These are phyloP conservation scores for Orientallactaga bullata DNA, from an alignment of 2,113 vertebrate species.

Conservation along the genomic window DNA sequence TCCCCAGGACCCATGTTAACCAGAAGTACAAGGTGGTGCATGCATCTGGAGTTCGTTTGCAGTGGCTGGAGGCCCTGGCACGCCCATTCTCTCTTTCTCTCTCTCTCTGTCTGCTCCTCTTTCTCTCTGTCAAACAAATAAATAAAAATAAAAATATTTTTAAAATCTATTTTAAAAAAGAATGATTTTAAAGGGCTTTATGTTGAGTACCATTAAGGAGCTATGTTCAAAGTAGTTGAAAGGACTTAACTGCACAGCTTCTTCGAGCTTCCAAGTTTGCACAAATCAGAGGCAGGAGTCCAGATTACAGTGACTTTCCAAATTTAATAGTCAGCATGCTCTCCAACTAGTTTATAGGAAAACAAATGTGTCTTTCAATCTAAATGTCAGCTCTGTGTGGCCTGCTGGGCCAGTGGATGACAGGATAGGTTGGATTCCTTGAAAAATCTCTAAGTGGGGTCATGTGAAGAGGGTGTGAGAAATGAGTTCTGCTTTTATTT, in stretches of 20 bases:
- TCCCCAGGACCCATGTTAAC: no score
- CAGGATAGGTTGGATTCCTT: neutral
- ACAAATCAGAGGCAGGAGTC: neutral
- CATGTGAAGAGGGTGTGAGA: neutral
- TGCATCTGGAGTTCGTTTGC: no score
- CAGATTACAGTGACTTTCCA: neutral
- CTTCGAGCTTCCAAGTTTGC: neutral
- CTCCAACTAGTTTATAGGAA: neutral
- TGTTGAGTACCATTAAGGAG: neutral
- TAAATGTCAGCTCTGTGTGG: neutral
- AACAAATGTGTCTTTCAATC: neutral
- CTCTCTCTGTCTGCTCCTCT: no score
- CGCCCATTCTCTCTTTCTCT: no score
- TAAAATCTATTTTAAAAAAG: no score
- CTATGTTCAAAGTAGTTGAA: neutral
- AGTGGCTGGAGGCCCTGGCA: no score
- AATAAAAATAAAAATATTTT: no score
- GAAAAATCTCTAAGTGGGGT: neutral
- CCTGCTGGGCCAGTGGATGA: neutral
- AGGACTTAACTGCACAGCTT: neutral
- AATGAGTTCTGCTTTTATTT: neutral
- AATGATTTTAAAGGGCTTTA: slow-evolving; percentile 6
- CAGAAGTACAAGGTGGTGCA: no score
- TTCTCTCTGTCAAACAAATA: no score
- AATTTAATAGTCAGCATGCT: neutral